Evolutionary conservation across 23 tunicate species (phyloP), one percentile per base, ranked within the genome.

Genomic region (Ascidia mentula): DNA sequence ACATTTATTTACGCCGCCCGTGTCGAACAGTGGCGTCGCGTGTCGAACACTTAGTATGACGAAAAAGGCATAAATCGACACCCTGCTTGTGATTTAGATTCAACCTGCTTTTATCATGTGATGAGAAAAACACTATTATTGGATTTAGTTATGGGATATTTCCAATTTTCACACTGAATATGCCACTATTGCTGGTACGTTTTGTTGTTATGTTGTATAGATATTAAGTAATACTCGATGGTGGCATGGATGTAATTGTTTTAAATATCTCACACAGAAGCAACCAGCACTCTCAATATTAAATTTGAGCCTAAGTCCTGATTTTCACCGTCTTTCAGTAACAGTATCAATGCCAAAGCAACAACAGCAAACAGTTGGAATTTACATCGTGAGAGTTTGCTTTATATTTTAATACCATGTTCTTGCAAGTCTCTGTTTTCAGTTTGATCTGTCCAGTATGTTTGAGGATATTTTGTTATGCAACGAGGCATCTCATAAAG

Each of bases 401-500:
- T 42, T 9, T 73, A 73, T 15, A 7, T 32, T 7, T 35, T 73
- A 28, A 73, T 35, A 73, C 77, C 40, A 32, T 28, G 20, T 12
- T 13, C 20, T 69, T 28, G 32, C 32, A 71, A 71, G 18, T 20
- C 33, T 18, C 13, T 53, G 22, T 3, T 53, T 37, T 46, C 59
- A 82, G 86, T 39, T 73, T 20, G 42, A 82, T n/a, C 34, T 82
- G 20, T 3, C 78, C 7, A 32, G 34, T 12, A 45, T 59, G 20
- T 24, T 40, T 1, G 37, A 37, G 32, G 60, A 85, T 70, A 13
- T 85, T 36, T 60, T 60, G 3, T 32, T 53, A 24, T 86, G 80
- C 40, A 40, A 79, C 22, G 33, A 65, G 32, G 82, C 78, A 4
- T 85, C 97, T 8, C 74, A 85, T 32, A 91, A 77, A 91, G 87